Evolutionary conservation across 2,113 vertebrate genomes (phyloP), one percentile per base, ranked within the genome.

Genomic region (Ochotona princeps): DNA sequence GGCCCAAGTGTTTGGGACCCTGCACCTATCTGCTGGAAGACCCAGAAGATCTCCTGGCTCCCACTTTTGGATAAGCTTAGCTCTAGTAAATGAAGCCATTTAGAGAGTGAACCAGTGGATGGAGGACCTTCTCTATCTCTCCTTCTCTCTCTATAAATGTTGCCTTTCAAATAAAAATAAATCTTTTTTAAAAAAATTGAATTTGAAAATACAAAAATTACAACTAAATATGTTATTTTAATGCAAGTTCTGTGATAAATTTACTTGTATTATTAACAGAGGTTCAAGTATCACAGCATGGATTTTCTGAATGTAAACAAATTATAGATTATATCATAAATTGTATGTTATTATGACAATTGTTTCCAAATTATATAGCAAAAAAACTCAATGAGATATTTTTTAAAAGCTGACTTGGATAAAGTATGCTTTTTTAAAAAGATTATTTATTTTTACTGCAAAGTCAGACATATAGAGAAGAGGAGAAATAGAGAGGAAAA

Each of bases 261-360:
- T 57, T 57, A 83, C 66, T 38, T 88, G 15, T 32, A 54, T 61
- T 70, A 83, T 6, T 85, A 88, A 57, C 23, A 92, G 18, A 18
- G 72, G 5, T n/a, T 70, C 86, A 26, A 35, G 5, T 30, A 81
- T 28, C 49, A 88, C 35, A 14, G 10, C 74, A 83, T 12, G 30
- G n/a, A 81, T 76, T 85, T 92, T 85, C 60, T 85, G 67, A 81
- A 81, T 74, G 88, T 89, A 88, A 95, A 91, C 89, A 74, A 25
- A 47, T 1, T 66, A 28, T 10, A 85, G 65, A 44, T 44, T 57
- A 80, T 25, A 83, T 67, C 20, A 80, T 75, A 61, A 89, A 65
- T 8, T 47, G 32, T 20, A 88, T 67, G 28, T 57, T n/a, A 93
- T 74, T 47, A 79, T 51, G 8, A 72, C 72, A 93, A 44, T 54